Conservation (phyloP, 2,797 vertebrate species). For the Pseudochirops corinnae region DNA sequence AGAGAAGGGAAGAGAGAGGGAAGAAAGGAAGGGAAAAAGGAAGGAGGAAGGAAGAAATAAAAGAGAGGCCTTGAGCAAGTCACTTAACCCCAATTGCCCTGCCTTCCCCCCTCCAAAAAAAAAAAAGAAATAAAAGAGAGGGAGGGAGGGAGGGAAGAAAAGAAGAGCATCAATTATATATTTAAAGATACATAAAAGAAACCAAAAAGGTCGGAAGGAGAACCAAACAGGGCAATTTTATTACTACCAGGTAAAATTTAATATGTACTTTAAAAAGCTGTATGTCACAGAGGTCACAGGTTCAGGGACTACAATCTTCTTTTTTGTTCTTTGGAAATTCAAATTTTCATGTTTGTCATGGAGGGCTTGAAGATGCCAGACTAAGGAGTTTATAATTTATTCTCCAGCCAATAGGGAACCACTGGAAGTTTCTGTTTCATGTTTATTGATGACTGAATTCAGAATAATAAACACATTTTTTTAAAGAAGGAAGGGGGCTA, state of each 20-base stretch:
- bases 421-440: not conserved
- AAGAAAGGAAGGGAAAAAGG: fast-evolving
- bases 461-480: not conserved
- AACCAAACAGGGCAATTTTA: not conserved
- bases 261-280: not conserved
- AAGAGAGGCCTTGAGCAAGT: not conserved
- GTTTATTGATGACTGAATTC: not conserved
- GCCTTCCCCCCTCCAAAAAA: no score
- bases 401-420: not conserved
- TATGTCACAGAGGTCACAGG: not conserved
- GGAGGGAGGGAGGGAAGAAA: not conserved
- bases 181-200: not conserved
- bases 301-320: not conserved
- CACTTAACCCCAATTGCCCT: no score
- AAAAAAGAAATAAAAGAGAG: not conserved
- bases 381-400: not conserved
- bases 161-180: not conserved
- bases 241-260: not conserved
- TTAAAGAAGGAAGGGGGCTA: not conserved
- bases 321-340: not conserved
- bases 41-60: not conserved
- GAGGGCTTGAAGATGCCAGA: not conserved
- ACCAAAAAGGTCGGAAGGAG: not conserved
- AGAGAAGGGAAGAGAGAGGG: fast-evolving
- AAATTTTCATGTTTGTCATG: not conserved